Base-by-base conservation (phyloP, 2,113 vertebrate genomes). In the Platysteira castanea region DNA sequence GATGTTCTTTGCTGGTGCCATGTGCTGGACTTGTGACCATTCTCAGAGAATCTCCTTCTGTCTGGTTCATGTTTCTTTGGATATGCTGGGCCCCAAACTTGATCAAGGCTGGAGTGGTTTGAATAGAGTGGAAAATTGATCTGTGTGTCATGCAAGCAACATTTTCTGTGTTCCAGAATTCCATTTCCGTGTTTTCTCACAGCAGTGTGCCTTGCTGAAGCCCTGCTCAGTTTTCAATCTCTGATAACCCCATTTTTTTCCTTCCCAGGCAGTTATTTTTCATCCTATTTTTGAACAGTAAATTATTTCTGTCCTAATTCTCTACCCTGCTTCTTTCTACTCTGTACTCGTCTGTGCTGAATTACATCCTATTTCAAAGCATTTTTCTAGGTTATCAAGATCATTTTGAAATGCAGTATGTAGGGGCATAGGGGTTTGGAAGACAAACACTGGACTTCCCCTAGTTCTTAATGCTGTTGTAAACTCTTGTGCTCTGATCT, bases 301-400 rank as follows among this genome's bases (percentile, higher is more conserved):
- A 61, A 88, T 85, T 68, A 69, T 93, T 90, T 82, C 84, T 93
- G 47, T 85, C 37, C 70, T 71, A 52, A 49, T 82, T 95, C 37
- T 84, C 46, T 69, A 26, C 28, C 18, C 85, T 76, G 52, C 74
- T 87, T 82, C 75, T 89, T 91, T 90, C 59, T 80, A 10, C n/a
- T 89, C 46, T 52, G 17, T 68, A 83, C 54, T 83, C 0, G 0
- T 47, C 69, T 82, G 74, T 71, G 57, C 81, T 68, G 78, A 91
- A 88, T 94, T 90, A 26, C 28, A 41, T 69, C 78, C 53, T 73
- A 24, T 95, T 90, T 92, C 65, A 88, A 68, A 93, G 75, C 70
- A 16, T 56, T 93, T 95, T 95, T 93, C 92, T 80, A 26, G 75
- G 85, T 93, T 93, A 94, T 95, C 84, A 60, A 56, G 74, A 82